Evolutionary conservation across 2,797 vertebrate genomes (phyloP).

Genomic region (Pangasius macronema): DNA sequence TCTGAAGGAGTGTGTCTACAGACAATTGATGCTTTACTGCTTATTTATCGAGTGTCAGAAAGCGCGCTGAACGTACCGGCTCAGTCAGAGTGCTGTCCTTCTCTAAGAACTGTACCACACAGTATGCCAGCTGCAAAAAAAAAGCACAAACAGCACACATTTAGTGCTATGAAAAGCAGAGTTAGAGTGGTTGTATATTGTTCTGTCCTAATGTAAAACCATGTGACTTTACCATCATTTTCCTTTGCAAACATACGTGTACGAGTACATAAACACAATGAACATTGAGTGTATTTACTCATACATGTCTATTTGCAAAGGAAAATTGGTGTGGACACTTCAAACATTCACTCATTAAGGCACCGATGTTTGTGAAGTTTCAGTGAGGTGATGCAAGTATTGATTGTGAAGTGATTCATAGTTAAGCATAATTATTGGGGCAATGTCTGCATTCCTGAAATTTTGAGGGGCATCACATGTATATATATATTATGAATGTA

Average conservation of each 20-base stretch:
- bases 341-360: not conserved
- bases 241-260: not conserved
- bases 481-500: too few species aligned
- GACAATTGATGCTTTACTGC: not conserved
- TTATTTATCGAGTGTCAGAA: conserved; percentile 9
- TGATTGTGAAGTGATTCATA: not conserved
- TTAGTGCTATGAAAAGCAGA: not conserved
- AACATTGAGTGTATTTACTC: too few species aligned
- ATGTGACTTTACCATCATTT: not conserved
- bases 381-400: not conserved
- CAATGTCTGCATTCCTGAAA: not conserved
- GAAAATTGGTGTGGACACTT: not conserved
- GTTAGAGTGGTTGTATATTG: not conserved
- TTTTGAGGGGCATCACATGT: too few species aligned
- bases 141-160: not conserved
- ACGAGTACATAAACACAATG: not conserved
- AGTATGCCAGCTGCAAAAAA: conserved; percentile 89
- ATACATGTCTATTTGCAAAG: too few species aligned
- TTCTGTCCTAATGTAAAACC: not conserved
- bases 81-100: conserved; percentile 99
- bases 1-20: not conserved
- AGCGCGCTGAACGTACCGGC: conserved; percentile 79
- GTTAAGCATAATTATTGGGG: too few species aligned
- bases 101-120: conserved; percentile 97
- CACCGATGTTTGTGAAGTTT: not conserved